Base-by-base conservation (phyloP, 2,888 invertebrate genomes). In the Cryptops parisi region DNA sequence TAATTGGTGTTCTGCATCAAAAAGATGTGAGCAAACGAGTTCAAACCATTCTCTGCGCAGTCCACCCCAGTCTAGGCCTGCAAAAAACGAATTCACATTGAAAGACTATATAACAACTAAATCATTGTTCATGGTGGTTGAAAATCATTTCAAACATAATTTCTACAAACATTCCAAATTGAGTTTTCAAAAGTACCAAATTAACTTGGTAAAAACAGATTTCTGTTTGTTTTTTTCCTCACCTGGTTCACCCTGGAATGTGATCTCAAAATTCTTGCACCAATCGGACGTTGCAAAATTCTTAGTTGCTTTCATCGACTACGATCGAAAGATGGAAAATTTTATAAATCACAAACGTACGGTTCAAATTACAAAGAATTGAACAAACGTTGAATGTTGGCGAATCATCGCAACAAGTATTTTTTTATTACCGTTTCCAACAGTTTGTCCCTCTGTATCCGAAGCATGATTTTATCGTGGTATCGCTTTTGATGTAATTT, bases 11-110 rank as follows among this genome's bases (percentile, higher is more conserved):
- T 80, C 79, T 19, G 85, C 78, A 71, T 90, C 89, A 71, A 93
- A 94, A 54, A 94, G 72, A 58, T 84, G 78, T 15, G 81, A 82
- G 70, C 91, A 91, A 59, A 91, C 78, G 59, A 89, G 70, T 61
- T 91, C 90, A 72, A 93, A 90, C 93, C 93, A 94, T 72, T 94
- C 94, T 56, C 91, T 78, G 3, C 91, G 76, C 45, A 93, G 76
- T 3, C 93, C 93, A 60, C 93, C 93, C 89, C 88, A 89, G 72
- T 93, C 91, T 63, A 93, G 81, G 46, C 88, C 87, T 86, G 64
- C 23, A 66, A 64, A 44, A 53, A 49, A 25, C 55, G 55, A 19
- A n/a, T 43, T 22, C 19, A 25, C 17, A 22, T 15, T 24, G 22
- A 22, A 53, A 26, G 47, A 41, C 3, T 15, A 38, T 6, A 55